Percentiles rank a stretch among this genome's conserved stretches.
phyloP scores from a whole-genome alignment of 2,888 invertebrate genomes.

The Machimus rusticus region DNA sequence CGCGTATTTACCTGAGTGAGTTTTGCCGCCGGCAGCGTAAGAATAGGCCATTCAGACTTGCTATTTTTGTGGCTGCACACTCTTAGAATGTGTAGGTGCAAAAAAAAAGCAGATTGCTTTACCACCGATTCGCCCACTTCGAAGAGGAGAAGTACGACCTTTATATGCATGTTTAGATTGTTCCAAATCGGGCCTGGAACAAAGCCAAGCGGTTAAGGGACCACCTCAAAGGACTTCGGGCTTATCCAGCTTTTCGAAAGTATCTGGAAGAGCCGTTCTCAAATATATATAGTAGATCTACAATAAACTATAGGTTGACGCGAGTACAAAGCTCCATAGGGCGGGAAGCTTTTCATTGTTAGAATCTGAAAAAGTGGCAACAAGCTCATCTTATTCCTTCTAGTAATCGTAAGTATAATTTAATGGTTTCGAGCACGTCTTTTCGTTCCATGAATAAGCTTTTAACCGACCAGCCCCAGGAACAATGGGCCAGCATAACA shows the following conservation, averaged over 20 bases:
- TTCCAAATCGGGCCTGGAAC: not conserved
- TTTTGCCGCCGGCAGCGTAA: not conserved
- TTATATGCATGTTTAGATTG: not conserved
- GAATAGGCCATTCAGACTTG: slow-evolving; percentile 15
- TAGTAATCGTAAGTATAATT: slow-evolving; percentile 15
- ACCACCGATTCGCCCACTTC: not conserved
- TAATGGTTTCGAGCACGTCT: not conserved
- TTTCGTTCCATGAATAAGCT: slow-evolving; percentile 5
- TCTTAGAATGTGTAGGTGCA: not conserved
- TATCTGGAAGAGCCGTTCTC: not conserved
- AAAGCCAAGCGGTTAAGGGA: not conserved
- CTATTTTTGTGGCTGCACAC: not conserved
- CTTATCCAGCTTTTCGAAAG: not conserved
- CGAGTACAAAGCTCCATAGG: not conserved
- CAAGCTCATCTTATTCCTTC: slow-evolving; percentile 3
- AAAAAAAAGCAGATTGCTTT: not conserved
- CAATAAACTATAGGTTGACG: not conserved
- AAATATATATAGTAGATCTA: too few species aligned
- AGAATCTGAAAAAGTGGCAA: slow-evolving; percentile 11
- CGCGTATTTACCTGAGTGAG: slow-evolving; percentile 13
- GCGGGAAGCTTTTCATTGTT: slow-evolving; percentile 22
- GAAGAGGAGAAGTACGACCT: not conserved
- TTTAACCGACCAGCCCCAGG: not conserved
- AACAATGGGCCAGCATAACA: not conserved
- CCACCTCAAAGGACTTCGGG: not conserved